Evolutionary conservation across 2,797 vertebrate genomes (phyloP).

Genomic region (Limnodromus scolopaceus): DNA sequence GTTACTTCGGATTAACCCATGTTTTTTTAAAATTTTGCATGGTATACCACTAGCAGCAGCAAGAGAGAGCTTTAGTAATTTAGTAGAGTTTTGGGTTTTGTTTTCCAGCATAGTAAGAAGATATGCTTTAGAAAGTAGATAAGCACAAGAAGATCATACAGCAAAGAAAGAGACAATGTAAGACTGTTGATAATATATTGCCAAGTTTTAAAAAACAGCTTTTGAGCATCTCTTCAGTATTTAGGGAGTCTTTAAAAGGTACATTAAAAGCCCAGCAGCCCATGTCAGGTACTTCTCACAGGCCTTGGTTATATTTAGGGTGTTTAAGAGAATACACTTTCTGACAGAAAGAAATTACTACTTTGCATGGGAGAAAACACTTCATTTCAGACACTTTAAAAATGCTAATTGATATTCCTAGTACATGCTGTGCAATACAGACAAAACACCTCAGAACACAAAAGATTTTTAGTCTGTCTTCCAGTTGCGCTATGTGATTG

Average conservation of each 20-base stretch:
- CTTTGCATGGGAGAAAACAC: neutral
- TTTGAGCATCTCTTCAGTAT: neutral
- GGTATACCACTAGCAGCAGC: neutral
- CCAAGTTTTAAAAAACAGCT: neutral
- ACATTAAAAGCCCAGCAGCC: neutral
- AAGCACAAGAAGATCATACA: neutral
- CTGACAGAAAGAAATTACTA: neutral
- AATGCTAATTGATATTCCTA: neutral
- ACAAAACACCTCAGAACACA: neutral
- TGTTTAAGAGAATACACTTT: neutral
- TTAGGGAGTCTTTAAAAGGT: neutral
- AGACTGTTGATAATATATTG: neutral
- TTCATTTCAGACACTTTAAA: neutral
- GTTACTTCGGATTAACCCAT: neutral
- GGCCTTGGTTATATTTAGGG: neutral
- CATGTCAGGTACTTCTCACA: neutral
- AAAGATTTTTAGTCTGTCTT: neutral
- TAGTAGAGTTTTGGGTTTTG: neutral
- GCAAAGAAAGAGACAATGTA: neutral
- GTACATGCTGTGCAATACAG: neutral
- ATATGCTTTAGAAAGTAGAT: neutral
- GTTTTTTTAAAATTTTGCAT: neutral
- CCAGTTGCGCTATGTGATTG: neutral
- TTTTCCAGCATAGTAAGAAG: neutral
- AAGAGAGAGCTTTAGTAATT: neutral